A percentile compares a stretch with the other conserved stretches of the same genome.
phyloP scores from a whole-genome alignment of 2,888 invertebrate species.

The Macroteleia sp. region DNA sequence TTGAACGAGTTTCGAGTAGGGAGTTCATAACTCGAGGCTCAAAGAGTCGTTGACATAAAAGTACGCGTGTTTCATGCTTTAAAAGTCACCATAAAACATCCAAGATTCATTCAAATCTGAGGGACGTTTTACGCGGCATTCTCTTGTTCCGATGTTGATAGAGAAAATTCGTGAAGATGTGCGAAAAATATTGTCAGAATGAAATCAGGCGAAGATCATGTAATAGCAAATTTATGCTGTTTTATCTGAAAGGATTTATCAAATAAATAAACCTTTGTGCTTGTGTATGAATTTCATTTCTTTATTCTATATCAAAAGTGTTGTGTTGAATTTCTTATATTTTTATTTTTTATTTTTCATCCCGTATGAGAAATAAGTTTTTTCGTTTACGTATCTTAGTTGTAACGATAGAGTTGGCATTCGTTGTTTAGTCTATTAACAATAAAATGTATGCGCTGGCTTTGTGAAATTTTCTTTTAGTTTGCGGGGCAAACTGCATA shows the following conservation, averaged over 20 bases:
- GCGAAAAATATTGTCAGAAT: constrained; percentile 21
- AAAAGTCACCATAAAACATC: constrained; percentile 63
- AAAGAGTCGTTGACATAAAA: constrained; percentile 63
- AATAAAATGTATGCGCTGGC: constrained; percentile 40
- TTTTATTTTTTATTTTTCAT: constrained; percentile 5
- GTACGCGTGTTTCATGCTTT: constrained; percentile 64
- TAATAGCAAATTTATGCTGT: constrained; percentile 43
- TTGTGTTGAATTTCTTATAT: constrained; percentile 20
- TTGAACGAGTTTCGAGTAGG: constrained; percentile 64
- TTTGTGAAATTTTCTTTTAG: constrained; percentile 43
- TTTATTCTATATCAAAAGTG: constrained; percentile 57
- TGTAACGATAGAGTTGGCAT: constrained; percentile 42
- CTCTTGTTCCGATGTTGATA: constrained; percentile 43
- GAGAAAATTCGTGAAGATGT: constrained; percentile 41
- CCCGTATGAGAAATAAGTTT: constrained; percentile 34
- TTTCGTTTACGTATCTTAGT: constrained; percentile 33
- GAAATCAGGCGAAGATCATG: constrained; percentile 33
- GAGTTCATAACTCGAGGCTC: constrained; percentile 63
- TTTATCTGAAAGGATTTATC: constrained; percentile 35
- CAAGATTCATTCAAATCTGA: constrained; percentile 64
- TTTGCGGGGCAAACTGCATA: constrained; percentile 40
- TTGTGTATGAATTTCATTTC: constrained; percentile 39
- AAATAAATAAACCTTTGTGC: constrained; percentile 45
- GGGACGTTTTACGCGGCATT: constrained; percentile 44
- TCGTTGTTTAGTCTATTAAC: constrained; percentile 55